Conservation (phyloP, 2,113 vertebrate genomes). For the Ardeotis arabs region DNA sequence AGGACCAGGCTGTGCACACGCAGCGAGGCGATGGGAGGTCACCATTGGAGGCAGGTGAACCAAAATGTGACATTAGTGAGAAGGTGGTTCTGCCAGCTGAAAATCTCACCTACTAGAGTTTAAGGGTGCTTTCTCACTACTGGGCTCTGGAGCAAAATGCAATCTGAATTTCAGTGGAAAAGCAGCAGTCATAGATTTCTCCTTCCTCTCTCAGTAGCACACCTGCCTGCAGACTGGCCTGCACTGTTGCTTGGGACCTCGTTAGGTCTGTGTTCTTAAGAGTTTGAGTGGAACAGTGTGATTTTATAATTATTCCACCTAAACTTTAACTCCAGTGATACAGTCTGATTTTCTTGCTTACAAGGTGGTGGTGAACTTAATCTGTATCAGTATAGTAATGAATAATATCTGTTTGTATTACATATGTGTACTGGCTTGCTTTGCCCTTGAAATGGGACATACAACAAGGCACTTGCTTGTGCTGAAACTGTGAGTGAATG, state of each 20-base stretch:
- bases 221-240: not conserved
- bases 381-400: not conserved
- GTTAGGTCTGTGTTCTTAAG: not conserved
- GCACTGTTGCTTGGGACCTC: accelerated
- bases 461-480: not conserved
- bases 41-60: accelerated
- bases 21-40: accelerated
- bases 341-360: not conserved
- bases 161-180: not conserved
- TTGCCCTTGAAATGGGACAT: not conserved
- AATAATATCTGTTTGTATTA: not conserved
- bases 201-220: not conserved
- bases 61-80: not conserved
- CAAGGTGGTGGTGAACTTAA: not conserved
- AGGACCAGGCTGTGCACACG: not conserved
- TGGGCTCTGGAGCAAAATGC: not conserved
- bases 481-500: not conserved
- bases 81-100: not conserved
- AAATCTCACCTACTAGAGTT: accelerated
- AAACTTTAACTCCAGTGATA: not conserved
- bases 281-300: not conserved
- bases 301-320: not conserved
- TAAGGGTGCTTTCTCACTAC: not conserved
- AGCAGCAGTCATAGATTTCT: not conserved
- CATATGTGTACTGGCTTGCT: not conserved